Evolutionary conservation across 1,140 invertebrate species (phyloP), one percentile per base, ranked within the genome.

Genomic region (Brachionus manjavacas): DNA sequence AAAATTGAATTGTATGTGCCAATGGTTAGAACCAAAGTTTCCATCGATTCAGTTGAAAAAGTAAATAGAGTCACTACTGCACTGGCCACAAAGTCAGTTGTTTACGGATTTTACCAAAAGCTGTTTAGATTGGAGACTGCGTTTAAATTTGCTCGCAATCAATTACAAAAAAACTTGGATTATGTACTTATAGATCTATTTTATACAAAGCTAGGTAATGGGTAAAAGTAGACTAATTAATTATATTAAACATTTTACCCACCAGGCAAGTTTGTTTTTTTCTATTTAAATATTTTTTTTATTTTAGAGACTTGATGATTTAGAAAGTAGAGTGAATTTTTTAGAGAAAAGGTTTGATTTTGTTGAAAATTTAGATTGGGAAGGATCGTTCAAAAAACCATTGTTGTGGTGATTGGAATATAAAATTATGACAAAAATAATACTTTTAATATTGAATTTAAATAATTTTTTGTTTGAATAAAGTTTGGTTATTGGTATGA

Each of bases 381-480:
- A 76, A 49, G 72, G 72, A 28, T 23, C 20, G 12, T 76, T 76
- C 7, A 76, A 76, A 76, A 76, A 46, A 9, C 72, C 72, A n/a
- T 12, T 76, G 12, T 9, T 76, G 25, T 76, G 72, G 72, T 76
- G 28, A 49, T 41, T 6, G 7, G 31, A 35, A 14, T 16, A n/a
- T 0, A 3, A 3, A 70, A 70, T 31, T 41, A 41, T 39, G 16
- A 64, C 6, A 64, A 3, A 64, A 64, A 64, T 64, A 25, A 25
- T 14, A 9, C 0, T 64, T n/a, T 25, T 66, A 28, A 52, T 52
- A 4, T 1, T 6, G 7, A 35, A 35, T 35, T 35, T 35, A 0
- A 7, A 35, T 35, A 35, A 35, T 35, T 35, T 3, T 7, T 35
- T 35, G 6, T 35, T 31, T 31, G 0, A 35, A 35, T 35, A 35